Evolutionary conservation across 2,113 vertebrate genomes (phyloP).

Genomic region (Nansenia antarctica): DNA sequence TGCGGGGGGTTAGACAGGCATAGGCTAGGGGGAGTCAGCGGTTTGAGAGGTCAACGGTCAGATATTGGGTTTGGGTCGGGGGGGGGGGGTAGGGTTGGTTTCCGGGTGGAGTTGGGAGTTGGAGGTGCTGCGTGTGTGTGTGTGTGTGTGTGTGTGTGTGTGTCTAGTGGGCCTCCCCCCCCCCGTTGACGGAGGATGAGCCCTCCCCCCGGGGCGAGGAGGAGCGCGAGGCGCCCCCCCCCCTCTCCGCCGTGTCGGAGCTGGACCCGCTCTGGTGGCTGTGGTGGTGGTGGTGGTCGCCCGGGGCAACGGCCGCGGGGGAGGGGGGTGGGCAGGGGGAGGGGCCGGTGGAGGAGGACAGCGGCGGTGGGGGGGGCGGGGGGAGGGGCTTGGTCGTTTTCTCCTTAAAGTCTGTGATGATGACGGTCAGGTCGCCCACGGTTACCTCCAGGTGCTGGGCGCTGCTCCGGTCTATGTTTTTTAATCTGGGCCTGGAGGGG

Average conservation of each 20-base stretch:
- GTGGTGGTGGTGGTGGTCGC: constrained; percentile 77
- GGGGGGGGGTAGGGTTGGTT: neutral
- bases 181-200: constrained; percentile 88
- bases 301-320: constrained; percentile 39
- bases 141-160: too few relatives aligned
- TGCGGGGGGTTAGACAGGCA: too few relatives aligned
- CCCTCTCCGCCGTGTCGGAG: constrained; percentile 92
- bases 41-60: constrained; percentile 46
- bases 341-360: constrained; percentile 87
- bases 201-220: constrained; percentile 93
- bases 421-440: constrained; percentile 98
- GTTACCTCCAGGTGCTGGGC: constrained; percentile 99
- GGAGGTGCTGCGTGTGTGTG: too few relatives aligned
- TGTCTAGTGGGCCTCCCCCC: constrained; percentile 94
- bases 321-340: constrained; percentile 75
- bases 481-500: constrained; percentile 92
- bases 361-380: constrained; percentile 86
- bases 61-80: constrained; percentile 29
- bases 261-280: constrained; percentile 95
- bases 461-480: constrained; percentile 99
- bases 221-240: constrained; percentile 87
- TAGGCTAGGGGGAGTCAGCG: neutral
- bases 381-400: constrained; percentile 94
- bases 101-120: constrained; percentile 45
- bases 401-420: constrained; percentile 99